Percentiles rank a stretch among this genome's conserved stretches.
phyloP scores from a whole-genome alignment of 2,888 invertebrate genomes.

The Agrotis ipsilon region DNA sequence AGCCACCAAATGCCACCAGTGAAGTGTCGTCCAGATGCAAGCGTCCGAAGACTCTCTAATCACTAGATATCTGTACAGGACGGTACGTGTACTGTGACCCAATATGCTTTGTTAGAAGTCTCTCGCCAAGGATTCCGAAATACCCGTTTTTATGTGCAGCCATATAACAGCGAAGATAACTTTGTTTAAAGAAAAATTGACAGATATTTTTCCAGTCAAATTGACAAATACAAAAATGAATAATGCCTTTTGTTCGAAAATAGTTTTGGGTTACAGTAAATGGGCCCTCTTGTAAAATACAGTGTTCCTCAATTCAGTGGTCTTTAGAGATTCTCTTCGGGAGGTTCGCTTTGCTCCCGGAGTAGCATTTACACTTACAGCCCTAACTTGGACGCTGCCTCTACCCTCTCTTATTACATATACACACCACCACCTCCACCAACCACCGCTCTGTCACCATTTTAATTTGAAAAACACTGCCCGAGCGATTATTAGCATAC shows the following conservation, averaged over 20 bases:
- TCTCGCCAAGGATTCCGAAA: neutral
- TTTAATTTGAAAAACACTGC: conserved; percentile 36
- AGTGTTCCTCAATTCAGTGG: conserved; percentile 18
- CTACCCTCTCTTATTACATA: neutral
- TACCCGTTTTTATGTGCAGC: neutral
- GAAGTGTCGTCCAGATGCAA: conserved; percentile 9
- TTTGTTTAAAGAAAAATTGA: neutral
- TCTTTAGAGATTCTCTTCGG: neutral
- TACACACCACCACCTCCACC: neutral
- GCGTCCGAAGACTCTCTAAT: conserved; percentile 12
- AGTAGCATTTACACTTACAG: neutral
- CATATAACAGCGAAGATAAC: neutral
- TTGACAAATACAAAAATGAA: too few relatives aligned
- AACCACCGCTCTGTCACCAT: neutral
- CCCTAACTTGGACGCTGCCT: neutral
- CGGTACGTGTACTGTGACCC: neutral
- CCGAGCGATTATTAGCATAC: neutral
- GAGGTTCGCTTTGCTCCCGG: too few relatives aligned
- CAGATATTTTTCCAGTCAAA: neutral
- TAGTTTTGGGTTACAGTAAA: neutral
- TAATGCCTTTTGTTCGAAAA: neutral
- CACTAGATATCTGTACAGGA: conserved; percentile 13
- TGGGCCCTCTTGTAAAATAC: neutral
- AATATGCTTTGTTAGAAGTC: neutral
- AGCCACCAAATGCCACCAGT: conserved; percentile 4